Percentiles rank a stretch among this genome's conserved stretches.
These are phyloP conservation scores for Crocallis elinguaria DNA, from an alignment of 2,888 invertebrate species.

Conservation along the genomic window DNA sequence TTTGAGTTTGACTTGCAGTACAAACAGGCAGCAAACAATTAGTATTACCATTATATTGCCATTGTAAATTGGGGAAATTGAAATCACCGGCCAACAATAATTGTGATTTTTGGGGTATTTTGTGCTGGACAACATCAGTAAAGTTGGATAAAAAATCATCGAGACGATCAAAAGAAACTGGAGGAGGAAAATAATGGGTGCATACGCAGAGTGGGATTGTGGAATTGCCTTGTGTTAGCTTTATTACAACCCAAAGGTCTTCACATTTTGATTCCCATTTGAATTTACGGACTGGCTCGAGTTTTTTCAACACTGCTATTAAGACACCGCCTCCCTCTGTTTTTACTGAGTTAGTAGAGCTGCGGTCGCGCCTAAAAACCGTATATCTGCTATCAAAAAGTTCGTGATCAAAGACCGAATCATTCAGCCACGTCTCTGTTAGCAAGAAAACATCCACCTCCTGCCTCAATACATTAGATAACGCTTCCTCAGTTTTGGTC, in stretches of 20 bases:
- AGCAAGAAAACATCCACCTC: not conserved
- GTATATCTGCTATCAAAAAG: slow-evolving; percentile 10
- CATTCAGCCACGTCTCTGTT: slow-evolving; percentile 18
- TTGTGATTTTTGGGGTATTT: not conserved
- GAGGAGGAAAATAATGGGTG: not conserved
- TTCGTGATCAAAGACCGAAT: too few species aligned
- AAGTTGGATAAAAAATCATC: not conserved
- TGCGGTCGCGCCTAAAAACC: slow-evolving; percentile 10
- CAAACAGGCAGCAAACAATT: not conserved
- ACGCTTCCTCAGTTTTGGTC: not conserved
- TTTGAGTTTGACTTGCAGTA: not conserved
- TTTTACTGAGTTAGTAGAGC: not conserved
- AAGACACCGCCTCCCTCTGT: not conserved
- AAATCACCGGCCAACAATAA: not conserved
- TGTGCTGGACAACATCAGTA: not conserved
- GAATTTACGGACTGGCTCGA: not conserved
- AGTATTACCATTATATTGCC: not conserved
- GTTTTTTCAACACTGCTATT: not conserved
- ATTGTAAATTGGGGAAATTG: not conserved
- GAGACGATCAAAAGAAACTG: not conserved
- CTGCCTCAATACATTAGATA: not conserved
- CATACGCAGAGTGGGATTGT: not conserved
- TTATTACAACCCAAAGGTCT: not conserved
- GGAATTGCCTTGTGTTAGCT: not conserved
- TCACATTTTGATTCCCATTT: not conserved